Conservation (phyloP, 2,113 vertebrate species). For the Murina feae region DNA sequence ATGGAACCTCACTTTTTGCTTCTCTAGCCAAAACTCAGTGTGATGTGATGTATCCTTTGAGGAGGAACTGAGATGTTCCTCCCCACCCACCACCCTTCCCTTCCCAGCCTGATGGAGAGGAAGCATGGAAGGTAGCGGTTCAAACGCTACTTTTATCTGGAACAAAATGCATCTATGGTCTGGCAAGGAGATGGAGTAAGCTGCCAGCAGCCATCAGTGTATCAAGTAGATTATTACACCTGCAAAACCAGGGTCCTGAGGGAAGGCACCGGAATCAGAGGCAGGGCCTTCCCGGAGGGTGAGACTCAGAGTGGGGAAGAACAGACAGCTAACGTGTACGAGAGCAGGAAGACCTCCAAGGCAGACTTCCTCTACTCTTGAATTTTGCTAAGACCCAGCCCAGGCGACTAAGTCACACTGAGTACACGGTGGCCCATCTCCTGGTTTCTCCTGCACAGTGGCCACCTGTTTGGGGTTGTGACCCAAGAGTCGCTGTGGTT, state of each 20-base stretch:
- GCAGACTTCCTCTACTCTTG: background rate
- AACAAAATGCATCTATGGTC: background rate
- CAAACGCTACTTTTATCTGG: background rate
- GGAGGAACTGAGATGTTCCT: background rate
- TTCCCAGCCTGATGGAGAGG: background rate
- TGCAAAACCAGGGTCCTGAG: background rate
- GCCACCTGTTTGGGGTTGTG: conserved; percentile 63
- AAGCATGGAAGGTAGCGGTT: background rate
- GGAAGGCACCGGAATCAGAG: background rate
- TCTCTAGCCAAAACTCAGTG: background rate
- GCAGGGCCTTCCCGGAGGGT: too few relatives aligned
- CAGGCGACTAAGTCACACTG: background rate
- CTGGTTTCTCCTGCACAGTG: background rate
- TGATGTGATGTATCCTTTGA: background rate
- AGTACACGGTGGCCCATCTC: background rate
- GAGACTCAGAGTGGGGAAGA: background rate
- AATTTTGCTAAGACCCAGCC: background rate
- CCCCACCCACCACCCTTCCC: rapidly evolving
- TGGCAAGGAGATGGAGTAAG: background rate
- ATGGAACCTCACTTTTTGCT: background rate
- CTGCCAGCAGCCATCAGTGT: background rate
- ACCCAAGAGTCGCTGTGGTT: conserved; percentile 38
- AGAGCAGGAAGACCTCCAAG: background rate
- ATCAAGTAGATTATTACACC: background rate
- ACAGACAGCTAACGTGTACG: rapidly evolving